Base-by-base conservation (phyloP, 2,797 vertebrate genomes). In the Falco columbarius region DNA sequence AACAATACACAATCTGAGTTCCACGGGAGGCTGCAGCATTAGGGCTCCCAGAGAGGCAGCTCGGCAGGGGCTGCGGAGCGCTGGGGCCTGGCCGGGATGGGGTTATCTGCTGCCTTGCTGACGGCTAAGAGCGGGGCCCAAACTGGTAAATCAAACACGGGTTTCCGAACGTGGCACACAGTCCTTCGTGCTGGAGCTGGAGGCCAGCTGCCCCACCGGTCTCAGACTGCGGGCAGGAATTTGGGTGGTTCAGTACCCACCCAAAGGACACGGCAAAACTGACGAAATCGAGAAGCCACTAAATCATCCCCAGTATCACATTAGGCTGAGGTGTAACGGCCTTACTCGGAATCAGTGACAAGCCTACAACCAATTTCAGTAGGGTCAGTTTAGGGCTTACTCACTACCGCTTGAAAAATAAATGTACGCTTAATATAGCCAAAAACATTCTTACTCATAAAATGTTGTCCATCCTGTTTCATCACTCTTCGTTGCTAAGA, bases 401-500 rank as follows among this genome's bases (percentile, higher is more conserved):
- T 83, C 70, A 12, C 86, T 92, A 89, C 80, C 87, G 9, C 66
- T 66, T 52, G 80, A 84, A 94, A 97, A 92, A 94, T 59, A 96
- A 95, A 96, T 20, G 74, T 86, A 96, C 0, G 82, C 94, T 96
- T 96, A 97, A 97, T 87, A 97, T n/a, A 97, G 77, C 94, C 86
- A 92, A 88, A 94, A 96, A 97, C 51, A 81, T 73, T 98, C 99
- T 99, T 98, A 99, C 99, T 99, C 99, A 97, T 99, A 99, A 98
- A 99, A 99, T 18, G 99, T 99, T 63, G 99, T 99, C 99, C 99
- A 99, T 94, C 99, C 99, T 9, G 99, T 99, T 98, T 99, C 99
- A 77, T 99, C 99, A 44, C 99, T 99, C 98, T 99, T 99, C 97
- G 99, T 99, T 92, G 99, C 99, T 66, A 99, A 98, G 84, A 99